Evolutionary conservation across 1,140 invertebrate species (phyloP).

Genomic region (Leucophenga varia): DNA sequence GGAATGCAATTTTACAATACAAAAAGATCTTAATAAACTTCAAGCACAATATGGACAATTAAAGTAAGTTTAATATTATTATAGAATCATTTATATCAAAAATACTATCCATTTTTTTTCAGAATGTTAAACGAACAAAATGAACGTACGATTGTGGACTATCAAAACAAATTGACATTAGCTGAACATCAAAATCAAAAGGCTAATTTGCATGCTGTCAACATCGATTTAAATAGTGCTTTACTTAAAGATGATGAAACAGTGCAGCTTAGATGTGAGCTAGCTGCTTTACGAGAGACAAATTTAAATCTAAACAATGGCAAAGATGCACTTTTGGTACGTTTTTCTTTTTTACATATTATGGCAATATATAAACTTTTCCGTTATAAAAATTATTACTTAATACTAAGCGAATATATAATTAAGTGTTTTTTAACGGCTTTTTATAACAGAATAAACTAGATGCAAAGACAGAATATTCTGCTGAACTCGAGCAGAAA

Average conservation of each 20-base stretch:
- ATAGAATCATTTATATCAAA: not conserved
- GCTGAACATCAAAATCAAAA: constrained; percentile 37
- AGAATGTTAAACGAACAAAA: constrained; percentile 51
- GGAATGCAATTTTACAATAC: constrained; percentile 18
- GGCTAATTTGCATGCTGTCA: constrained; percentile 32
- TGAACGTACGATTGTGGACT: constrained; percentile 42
- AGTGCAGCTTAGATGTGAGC: constrained; percentile 33
- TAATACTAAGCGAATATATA: too few relatives aligned
- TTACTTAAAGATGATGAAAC: constrained; percentile 31
- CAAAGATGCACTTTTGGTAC: constrained; percentile 44
- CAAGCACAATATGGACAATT: constrained; percentile 36
- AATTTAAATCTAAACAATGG: constrained; percentile 38
- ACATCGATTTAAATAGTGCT: constrained; percentile 39
- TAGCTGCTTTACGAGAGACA: constrained; percentile 34
- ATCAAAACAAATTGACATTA: constrained; percentile 35
- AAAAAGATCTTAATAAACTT: constrained; percentile 26
- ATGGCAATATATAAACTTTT: too few relatives aligned
- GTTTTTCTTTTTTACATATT: not conserved
- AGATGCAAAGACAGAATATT: constrained; percentile 44
- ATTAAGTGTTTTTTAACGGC: too few relatives aligned
- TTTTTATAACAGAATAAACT: constrained; percentile 35
- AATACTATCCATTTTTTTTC: not conserved
- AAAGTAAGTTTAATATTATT: constrained; percentile 21
- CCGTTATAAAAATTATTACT: too few relatives aligned
- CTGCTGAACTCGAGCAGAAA: constrained; percentile 42